Evolutionary conservation across 2,797 vertebrate genomes (phyloP), one percentile per base, ranked within the genome.

Genomic region (Rhynchotus rufescens): DNA sequence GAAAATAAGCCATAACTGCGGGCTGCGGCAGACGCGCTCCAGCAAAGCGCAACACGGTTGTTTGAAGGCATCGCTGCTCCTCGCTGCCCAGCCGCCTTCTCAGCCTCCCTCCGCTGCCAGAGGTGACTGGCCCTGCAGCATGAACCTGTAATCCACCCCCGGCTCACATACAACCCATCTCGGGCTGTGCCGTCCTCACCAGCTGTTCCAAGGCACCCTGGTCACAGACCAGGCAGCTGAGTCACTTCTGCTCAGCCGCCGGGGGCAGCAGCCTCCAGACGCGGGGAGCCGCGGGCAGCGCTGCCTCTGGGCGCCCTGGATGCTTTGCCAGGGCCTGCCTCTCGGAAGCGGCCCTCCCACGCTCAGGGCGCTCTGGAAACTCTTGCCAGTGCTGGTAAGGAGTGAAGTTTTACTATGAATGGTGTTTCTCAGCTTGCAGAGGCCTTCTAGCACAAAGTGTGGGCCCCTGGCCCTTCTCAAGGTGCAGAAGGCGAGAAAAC

Each of bases 171-270:
- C 6, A 9, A 44, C 34, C 59, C 59, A 2, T 7, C 4, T 1
- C 12, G 2, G 2, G 13, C 1, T 1, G 4, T 16, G 34, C 15
- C 62, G 15, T 26, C 65, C 5, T 1, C 59, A 42, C 47, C n/a
- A 38, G 25, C 8, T 21, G 36, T 45, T 47, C 3, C 12, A 40
- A 40, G 40, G 40, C 40, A 40, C 13, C 40, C 40, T 4, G 40
- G 40, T 40, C 40, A 40, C 40, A 40, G 40, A 40, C 40, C 40
- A 40, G 40, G 40, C 40, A 40, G 47, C 62, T 3, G 23, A 34
- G 60, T 44, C 51, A 1, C 40, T 52, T 34, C 56, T n/a, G 68
- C 90, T 17, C 25, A 57, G 57, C 20, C 45, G 52, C 20, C 51
- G 45, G 51, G 38, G 23, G 4, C 21, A 38, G 30, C 10, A 8